Evolutionary conservation across 2,888 invertebrate species (phyloP).

Genomic region (Tryphoninae sp.): DNA sequence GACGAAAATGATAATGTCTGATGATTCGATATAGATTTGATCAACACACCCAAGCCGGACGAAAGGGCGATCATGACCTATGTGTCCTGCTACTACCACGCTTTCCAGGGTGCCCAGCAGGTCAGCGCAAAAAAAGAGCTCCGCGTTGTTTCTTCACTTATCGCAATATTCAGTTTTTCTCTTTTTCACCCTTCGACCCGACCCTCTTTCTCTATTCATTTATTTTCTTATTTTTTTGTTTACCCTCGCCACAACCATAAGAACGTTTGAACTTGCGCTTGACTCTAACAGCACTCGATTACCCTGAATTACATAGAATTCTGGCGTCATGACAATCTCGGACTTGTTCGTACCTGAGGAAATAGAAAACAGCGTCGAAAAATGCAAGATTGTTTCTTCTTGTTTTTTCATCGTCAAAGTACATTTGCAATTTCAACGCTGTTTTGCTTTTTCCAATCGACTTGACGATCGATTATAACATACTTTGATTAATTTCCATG

Average conservation of each 20-base stretch:
- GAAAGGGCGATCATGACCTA: constrained; percentile 99
- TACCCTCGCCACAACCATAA: neutral
- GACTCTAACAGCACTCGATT: constrained; percentile 38
- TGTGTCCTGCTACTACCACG: constrained; percentile 99
- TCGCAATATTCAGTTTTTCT: constrained; percentile 27
- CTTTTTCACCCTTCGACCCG: constrained; percentile 25
- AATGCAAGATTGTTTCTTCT: neutral
- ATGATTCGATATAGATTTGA: constrained; percentile 90
- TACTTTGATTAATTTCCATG: constrained; percentile 64
- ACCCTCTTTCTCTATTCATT: neutral
- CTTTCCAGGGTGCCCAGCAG: constrained; percentile 99
- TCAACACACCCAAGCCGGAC: constrained; percentile 99
- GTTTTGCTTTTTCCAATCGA: neutral
- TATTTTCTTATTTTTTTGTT: neutral
- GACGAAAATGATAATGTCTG: constrained; percentile 40
- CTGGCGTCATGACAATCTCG: neutral
- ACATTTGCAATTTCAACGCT: neutral
- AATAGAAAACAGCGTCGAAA: neutral
- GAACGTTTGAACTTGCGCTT: constrained; percentile 25
- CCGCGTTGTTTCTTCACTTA: constrained; percentile 42
- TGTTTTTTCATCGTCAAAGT: neutral
- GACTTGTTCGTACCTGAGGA: neutral
- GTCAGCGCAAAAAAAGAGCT: constrained; percentile 82
- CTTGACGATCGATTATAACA: neutral
- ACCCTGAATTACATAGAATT: neutral